Base-by-base conservation (phyloP, 2,797 vertebrate genomes). In the Oreortyx pictus region DNA sequence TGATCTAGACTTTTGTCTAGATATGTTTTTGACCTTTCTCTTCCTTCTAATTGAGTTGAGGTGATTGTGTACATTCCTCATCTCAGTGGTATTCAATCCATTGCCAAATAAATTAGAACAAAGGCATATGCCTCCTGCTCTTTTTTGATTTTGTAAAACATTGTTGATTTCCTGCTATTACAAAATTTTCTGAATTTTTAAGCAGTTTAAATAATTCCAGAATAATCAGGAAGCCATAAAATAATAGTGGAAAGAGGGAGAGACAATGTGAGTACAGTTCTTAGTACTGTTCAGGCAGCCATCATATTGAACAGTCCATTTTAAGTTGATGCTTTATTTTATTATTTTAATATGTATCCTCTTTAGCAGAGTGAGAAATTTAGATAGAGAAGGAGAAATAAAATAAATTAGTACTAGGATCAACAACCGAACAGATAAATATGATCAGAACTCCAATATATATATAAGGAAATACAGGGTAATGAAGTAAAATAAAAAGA, bases 1-100 rank as follows among this genome's bases (percentile, higher is more conserved):
- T 94, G 54, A 83, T 87, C 90, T 87, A 72, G 65, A 75, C 72
- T 82, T 89, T 88, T 90, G 88, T 68, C 64, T 80, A 62, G 39
- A 22, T 81, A 81, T 39, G 41, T 81, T 89, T 82, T 57, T 93
- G 81, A 91, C 81, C 91, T 94, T 85, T 90, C 50, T 88, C 44
- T 91, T 68, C 59, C 27, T 19, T 77, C 68, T 92, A 59, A 90
- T 89, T 47, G 75, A 92, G 68, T 3, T 59, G 93, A 82, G 33
- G 70, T 59, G 65, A 80, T 90, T 56, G 37, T 33, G 14, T 80
- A 89, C 80, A 46, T 92, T 88, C 77, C 88, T 93, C 84, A 93
- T 94, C 83, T 86, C 33, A 64, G 4, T 88, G 77, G 44, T 65
- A 71, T 86, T 91, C 81, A 90, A 39, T 83, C 54, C 1, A 3